phyloP scores from a whole-genome alignment of 2,888 invertebrate genomes.

The Xestia xanthographa region DNA sequence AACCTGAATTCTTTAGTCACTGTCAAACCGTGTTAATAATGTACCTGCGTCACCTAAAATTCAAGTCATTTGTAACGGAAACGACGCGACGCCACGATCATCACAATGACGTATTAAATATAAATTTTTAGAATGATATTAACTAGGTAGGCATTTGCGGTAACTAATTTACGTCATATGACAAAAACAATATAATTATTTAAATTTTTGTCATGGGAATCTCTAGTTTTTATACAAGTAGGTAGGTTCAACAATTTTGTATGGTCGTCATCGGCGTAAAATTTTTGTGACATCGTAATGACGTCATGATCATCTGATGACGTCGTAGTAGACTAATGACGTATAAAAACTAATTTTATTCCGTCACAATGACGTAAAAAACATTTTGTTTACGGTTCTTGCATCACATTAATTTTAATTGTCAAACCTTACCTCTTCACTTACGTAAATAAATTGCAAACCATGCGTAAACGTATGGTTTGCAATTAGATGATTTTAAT shows the following conservation, averaged over 20 bases:
- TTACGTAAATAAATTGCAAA: neutral
- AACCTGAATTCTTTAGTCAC: neutral
- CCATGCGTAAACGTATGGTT: neutral
- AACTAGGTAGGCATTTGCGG: neutral
- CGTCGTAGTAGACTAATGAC: neutral
- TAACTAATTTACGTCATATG: neutral
- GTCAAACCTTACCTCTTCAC: neutral
- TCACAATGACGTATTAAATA: constrained; percentile 24
- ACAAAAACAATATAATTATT: neutral
- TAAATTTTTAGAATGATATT: neutral
- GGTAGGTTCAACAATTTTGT: neutral
- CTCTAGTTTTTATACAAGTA: neutral
- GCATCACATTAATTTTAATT: neutral
- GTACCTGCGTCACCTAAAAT: neutral
- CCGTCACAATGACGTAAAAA: neutral
- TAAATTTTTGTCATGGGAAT: neutral
- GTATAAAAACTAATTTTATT: neutral
- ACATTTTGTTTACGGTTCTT: neutral
- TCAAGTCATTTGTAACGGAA: neutral
- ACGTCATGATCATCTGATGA: neutral
- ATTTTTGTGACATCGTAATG: constrained; percentile 4
- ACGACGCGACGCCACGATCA: neutral
- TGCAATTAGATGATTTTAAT: neutral
- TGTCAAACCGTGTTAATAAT: neutral
- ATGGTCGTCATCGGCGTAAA: neutral